A percentile compares a stretch with the other conserved stretches of the same genome.
phyloP scores from a whole-genome alignment of 2,113 vertebrate species.

The Reinhardtius hippoglossoides region DNA sequence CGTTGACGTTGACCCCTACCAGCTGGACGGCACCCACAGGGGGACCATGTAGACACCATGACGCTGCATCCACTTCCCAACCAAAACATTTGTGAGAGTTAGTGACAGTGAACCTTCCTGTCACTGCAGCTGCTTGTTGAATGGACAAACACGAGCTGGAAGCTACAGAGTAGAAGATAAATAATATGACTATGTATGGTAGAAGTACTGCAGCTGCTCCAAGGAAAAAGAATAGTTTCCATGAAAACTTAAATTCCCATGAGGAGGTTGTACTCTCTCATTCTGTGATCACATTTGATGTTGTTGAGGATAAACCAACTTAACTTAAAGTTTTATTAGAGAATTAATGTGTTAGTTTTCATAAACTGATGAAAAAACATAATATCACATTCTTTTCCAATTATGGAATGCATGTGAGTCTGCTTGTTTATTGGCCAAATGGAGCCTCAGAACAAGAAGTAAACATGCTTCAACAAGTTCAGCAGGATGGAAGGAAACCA shows the following conservation, averaged over 20 bases:
- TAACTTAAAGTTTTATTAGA: no score
- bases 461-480: neutral
- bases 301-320: no score
- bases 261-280: neutral
- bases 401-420: neutral
- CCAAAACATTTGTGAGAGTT: constrained; percentile 26
- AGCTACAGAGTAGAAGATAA: neutral
- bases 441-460: constrained; percentile 4
- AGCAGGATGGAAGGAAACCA: neutral
- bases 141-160: constrained; percentile 21
- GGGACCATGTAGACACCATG: neutral
- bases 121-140: constrained; percentile 4
- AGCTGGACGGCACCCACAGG: constrained; percentile 7
- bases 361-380: neutral
- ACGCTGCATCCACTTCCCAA: constrained; percentile 26
- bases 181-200: constrained; percentile 15
- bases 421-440: constrained; percentile 4
- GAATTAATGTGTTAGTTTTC: no score
- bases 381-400: no score
- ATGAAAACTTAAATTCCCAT: neutral
- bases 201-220: neutral
- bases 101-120: constrained; percentile 37
- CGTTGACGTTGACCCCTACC: constrained; percentile 48
- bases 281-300: no score
- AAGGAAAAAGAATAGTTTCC: constrained; percentile 3